A percentile compares a stretch with the other conserved stretches of the same genome.
These are phyloP conservation scores for Oncorhynchus mykiss DNA, from an alignment of 2,113 vertebrate genomes.

Conservation along the genomic window DNA sequence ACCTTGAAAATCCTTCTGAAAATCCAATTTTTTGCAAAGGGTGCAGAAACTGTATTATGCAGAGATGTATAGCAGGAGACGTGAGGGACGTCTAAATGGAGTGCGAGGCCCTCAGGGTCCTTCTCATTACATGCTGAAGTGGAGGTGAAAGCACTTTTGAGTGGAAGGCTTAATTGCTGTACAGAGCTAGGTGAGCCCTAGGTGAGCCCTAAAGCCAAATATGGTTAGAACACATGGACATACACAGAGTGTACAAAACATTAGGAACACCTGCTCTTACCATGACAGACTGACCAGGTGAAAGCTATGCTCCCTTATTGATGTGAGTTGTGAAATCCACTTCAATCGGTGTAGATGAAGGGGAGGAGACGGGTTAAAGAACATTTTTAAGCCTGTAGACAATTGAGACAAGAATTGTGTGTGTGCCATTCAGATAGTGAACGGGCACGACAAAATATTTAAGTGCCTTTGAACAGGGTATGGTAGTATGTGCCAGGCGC, in stretches of 20 bases:
- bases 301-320: too few species aligned
- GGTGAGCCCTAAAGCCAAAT: constrained; percentile 32
- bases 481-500: too few species aligned
- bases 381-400: too few species aligned
- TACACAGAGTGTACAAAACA: not conserved
- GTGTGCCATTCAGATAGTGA: too few species aligned
- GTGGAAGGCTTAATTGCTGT: constrained; percentile 53
- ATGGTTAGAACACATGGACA: constrained; percentile 42
- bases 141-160: constrained; percentile 44
- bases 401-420: too few species aligned
- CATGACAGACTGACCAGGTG: too few species aligned
- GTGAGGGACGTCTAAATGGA: constrained; percentile 15
- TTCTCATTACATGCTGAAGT: constrained; percentile 53
- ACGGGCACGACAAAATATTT: too few species aligned
- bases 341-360: too few species aligned
- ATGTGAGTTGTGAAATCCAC: too few species aligned
- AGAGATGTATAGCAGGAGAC: constrained; percentile 16
- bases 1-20: constrained; percentile 44
- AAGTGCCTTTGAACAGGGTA: too few species aligned
- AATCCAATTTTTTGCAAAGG: constrained; percentile 52
- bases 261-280: too few species aligned
- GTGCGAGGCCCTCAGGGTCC: constrained; percentile 36
- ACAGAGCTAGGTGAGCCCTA: constrained; percentile 21
- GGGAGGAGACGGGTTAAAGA: too few species aligned
- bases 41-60: constrained; percentile 45